Conservation (phyloP, 1,140 invertebrate species). For the Drosophila hydei region DNA sequence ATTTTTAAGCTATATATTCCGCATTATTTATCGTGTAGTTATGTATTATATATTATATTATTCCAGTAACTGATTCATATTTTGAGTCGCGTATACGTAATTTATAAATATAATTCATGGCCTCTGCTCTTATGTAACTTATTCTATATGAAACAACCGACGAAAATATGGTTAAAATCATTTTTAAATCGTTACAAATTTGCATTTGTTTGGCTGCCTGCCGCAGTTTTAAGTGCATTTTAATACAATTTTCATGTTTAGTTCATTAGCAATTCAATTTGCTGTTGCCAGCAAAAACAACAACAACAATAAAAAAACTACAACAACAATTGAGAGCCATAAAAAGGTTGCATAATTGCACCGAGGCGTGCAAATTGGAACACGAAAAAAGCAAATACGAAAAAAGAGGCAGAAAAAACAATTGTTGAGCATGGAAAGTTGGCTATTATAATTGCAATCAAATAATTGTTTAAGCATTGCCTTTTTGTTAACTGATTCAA, state of each 20-base stretch:
- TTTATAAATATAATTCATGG: conserved; percentile 26
- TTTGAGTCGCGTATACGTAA: conserved; percentile 7
- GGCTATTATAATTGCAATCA: conserved; percentile 48
- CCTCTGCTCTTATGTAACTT: background rate
- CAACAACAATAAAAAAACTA: conserved; percentile 7
- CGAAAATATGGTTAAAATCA: conserved; percentile 30
- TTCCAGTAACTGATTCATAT: background rate
- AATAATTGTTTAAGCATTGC: conserved; percentile 40
- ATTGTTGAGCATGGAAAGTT: conserved; percentile 45
- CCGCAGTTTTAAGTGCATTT: conserved; percentile 51
- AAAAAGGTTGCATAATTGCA: conserved; percentile 58
- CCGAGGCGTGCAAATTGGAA: conserved; percentile 48
- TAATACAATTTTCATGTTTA: conserved; percentile 63
- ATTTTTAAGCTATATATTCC: too few species aligned
- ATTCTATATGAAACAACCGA: conserved; percentile 1
- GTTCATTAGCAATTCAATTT: conserved; percentile 69
- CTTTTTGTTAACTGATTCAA: background rate
- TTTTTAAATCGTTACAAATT: conserved; percentile 38
- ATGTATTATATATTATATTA: too few species aligned
- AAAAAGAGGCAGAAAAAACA: conserved; percentile 6
- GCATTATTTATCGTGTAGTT: too few species aligned
- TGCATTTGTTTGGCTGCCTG: conserved; percentile 34
- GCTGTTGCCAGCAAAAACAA: conserved; percentile 42
- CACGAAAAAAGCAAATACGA: background rate
- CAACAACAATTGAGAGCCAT: conserved; percentile 27